Base-by-base conservation (phyloP, 2,797 vertebrate species). In the Mus minutoides region DNA sequence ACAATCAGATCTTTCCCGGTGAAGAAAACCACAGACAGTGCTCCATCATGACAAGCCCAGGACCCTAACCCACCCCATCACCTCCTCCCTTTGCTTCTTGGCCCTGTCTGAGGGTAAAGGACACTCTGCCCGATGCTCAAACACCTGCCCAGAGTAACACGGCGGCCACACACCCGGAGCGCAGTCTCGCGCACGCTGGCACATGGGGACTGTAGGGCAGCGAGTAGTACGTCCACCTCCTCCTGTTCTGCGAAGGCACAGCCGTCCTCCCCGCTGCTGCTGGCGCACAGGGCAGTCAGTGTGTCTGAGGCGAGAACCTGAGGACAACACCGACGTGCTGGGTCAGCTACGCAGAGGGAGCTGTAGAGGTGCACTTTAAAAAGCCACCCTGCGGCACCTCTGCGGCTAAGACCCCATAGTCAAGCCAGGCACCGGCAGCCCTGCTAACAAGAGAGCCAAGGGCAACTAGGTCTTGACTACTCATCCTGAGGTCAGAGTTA, bases 231-330 rank as follows among this genome's bases (percentile, higher is more conserved):
- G 0, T 99, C 99, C 0, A 99, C 99, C 98, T 99, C 99, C 24
- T 98, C 98, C 98, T 99, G 99, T 94, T 99, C 99, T 0, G 99
- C 99, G 0, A 99, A 99, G 17, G 99, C 98, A 96, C 99, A 99
- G 95, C 99, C 99, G 0, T 98, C 98, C 88, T 98, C 98, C 1
- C 99, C 99, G 0, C 99, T 99, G 84, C 99, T 99, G 96, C 99
- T 99, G 34, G 98, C 86, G 31, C 99, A 99, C 96, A 99, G 98
- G 5, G 98, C 89, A 0, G 99, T 99, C 97, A 99, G 98, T 0
- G 99, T 99, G 64, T 99, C 98, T 52, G 99, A 98, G 1, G 99
- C 99, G 97, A 99, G 97, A 88, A 99, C 99, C 99, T 99, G 83
- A 56, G 34, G 14, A 79, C 34, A 17, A 84, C 49, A 94, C n/a